A percentile compares a stretch with the other conserved stretches of the same genome.
phyloP scores from a whole-genome alignment of 2,113 vertebrate genomes.

The Dasyurus viverrinus region DNA sequence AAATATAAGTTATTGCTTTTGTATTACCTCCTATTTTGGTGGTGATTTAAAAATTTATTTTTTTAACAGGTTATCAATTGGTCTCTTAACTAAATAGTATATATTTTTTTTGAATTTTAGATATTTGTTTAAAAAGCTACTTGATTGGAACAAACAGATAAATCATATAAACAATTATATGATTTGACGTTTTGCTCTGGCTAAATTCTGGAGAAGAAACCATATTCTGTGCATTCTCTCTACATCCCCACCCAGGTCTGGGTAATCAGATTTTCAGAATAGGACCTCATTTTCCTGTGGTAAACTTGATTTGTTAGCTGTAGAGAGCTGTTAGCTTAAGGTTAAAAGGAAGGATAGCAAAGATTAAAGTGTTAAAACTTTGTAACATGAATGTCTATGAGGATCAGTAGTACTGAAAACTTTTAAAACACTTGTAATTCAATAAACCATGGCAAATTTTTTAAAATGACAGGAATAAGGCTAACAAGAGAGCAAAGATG shows the following conservation, averaged over 20 bases:
- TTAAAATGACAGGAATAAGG: not conserved
- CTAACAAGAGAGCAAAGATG: not conserved
- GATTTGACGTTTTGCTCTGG: not conserved
- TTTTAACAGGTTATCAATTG: not conserved
- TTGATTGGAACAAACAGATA: not conserved
- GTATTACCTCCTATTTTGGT: not conserved
- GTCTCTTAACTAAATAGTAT: not conserved
- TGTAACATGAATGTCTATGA: not conserved
- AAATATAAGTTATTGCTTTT: constrained; percentile 25
- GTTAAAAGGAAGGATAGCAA: not conserved
- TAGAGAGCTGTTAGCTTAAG: not conserved
- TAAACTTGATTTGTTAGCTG: not conserved
- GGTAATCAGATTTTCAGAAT: not conserved
- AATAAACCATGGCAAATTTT: not conserved
- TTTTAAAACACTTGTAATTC: not conserved
- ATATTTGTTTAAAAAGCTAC: not conserved
- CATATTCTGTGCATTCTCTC: not conserved
- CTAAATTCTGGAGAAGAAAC: not conserved
- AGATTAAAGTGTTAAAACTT: not conserved
- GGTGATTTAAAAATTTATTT: not conserved
- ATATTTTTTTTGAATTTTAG: not conserved
- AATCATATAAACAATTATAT: not conserved
- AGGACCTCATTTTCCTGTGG: too few species aligned
- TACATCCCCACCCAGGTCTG: not conserved
- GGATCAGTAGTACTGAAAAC: not conserved